Percentiles rank a stretch among this genome's conserved stretches.
Evolutionary conservation across 2,888 invertebrate species (phyloP).

Genomic region (Ernsta delagoae): DNA sequence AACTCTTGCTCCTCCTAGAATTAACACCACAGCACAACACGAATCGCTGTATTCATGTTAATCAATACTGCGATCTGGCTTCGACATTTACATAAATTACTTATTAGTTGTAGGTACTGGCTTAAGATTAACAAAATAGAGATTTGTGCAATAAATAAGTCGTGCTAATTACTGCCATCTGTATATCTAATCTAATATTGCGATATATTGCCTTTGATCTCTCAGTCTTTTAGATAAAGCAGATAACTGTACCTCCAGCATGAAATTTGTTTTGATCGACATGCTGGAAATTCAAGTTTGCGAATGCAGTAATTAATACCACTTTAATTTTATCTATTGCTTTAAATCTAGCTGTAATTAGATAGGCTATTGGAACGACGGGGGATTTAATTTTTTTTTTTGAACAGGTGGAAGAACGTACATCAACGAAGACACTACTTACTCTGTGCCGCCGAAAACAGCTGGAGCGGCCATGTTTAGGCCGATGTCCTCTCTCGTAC

Average conservation of each 20-base stretch:
- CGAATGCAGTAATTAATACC: too few relatives aligned
- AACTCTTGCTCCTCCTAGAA: too few relatives aligned
- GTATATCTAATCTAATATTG: not conserved
- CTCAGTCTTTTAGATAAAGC: not conserved
- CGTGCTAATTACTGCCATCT: constrained; percentile 1
- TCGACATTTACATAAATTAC: not conserved
- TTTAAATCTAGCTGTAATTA: too few relatives aligned
- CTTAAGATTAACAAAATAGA: constrained; percentile 8
- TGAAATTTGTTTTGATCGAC: constrained; percentile 4
- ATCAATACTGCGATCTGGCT: constrained; percentile 1
- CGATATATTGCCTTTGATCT: not conserved
- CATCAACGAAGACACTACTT: constrained; percentile 55
- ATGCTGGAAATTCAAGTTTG: not conserved
- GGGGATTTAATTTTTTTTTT: not conserved
- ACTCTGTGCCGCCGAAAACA: constrained; percentile 63
- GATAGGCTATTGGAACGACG: too few relatives aligned
- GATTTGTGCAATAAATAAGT: constrained; percentile 6
- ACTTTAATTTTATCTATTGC: too few relatives aligned
- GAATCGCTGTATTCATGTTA: constrained; percentile 4
- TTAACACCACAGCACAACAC: not conserved
- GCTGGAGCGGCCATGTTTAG: constrained; percentile 49
- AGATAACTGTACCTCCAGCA: not conserved
- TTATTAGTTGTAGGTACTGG: constrained; percentile 11
- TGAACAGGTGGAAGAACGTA: constrained; percentile 46
- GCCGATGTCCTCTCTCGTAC: constrained; percentile 47